Evolutionary conservation across 1,140 invertebrate species (phyloP).

Genomic region (Hypsibius dujardini): DNA sequence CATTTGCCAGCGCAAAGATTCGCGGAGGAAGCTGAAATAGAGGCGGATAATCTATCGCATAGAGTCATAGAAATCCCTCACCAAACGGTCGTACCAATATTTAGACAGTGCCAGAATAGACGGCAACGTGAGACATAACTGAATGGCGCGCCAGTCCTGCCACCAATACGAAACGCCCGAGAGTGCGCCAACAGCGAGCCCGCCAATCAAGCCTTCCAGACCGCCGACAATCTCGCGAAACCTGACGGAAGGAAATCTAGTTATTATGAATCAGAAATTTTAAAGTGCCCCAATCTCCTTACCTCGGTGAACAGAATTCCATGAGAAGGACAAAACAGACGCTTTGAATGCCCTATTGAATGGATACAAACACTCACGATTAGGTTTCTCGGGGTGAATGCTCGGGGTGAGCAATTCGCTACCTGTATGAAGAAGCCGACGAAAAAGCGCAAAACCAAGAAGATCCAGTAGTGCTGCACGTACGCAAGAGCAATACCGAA

Average conservation of each 20-base stretch:
- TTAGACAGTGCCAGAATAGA: background rate
- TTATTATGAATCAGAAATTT: too few relatives aligned
- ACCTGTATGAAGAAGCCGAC: conserved; percentile 12
- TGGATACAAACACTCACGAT: background rate
- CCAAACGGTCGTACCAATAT: background rate
- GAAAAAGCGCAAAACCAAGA: background rate
- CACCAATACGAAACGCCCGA: background rate
- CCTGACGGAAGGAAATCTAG: too few relatives aligned
- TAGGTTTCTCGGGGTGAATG: background rate
- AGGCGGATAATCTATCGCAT: background rate
- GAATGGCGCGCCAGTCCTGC: background rate
- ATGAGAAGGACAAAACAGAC: conserved; percentile 9
- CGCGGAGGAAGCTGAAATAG: background rate
- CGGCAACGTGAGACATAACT: background rate
- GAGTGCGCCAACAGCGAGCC: background rate
- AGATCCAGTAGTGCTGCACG: background rate
- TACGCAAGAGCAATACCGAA: background rate
- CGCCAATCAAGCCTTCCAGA: background rate
- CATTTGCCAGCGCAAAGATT: conserved; percentile 7
- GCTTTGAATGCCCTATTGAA: conserved; percentile 7
- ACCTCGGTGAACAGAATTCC: conserved; percentile 8
- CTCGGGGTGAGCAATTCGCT: background rate
- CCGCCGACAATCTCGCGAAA: background rate
- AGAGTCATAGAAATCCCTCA: background rate
- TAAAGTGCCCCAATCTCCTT: background rate